Percentiles rank a stretch among this genome's conserved stretches.
Conservation (phyloP, 1,140 invertebrate genomes). For the Leptinotarsa lineolata region DNA sequence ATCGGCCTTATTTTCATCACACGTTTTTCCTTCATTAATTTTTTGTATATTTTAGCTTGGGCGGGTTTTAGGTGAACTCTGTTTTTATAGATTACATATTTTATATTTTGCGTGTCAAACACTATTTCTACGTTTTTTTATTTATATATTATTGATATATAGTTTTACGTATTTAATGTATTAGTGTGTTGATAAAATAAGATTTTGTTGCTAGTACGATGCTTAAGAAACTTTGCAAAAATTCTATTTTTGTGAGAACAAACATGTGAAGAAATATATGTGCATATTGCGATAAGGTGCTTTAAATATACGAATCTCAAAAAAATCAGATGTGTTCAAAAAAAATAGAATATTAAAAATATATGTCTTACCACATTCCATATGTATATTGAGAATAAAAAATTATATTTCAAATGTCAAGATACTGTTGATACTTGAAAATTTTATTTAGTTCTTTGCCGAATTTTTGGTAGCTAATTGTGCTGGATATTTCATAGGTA, state of each 20-base stretch:
- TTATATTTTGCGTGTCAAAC: slow-evolving; percentile 36
- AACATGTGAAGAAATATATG: slow-evolving; percentile 15
- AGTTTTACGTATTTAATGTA: slow-evolving; percentile 19
- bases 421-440: slow-evolving; percentile 43
- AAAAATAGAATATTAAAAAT: slow-evolving; percentile 34
- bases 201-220: neutral
- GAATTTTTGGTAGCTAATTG: slow-evolving; percentile 23
- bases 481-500: slow-evolving; percentile 2
- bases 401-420: slow-evolving; percentile 15
- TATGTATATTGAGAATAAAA: slow-evolving; percentile 27
- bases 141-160: slow-evolving; percentile 28
- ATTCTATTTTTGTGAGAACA: slow-evolving; percentile 6
- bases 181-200: slow-evolving; percentile 19
- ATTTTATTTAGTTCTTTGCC: slow-evolving; percentile 38
- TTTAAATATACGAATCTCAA: slow-evolving; percentile 37
- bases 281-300: slow-evolving; percentile 32
- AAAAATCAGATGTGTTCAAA: slow-evolving; percentile 41
- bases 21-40: neutral
- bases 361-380: slow-evolving; percentile 39
- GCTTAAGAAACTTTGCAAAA: neutral
- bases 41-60: slow-evolving; percentile 32
- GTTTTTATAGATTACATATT: slow-evolving; percentile 33
- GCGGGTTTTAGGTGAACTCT: slow-evolving; percentile 20
- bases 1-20: slow-evolving; percentile 24
- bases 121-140: slow-evolving; percentile 27